phyloP scores from a whole-genome alignment of 2,113 vertebrate genomes.

The Corydoras sp. region DNA sequence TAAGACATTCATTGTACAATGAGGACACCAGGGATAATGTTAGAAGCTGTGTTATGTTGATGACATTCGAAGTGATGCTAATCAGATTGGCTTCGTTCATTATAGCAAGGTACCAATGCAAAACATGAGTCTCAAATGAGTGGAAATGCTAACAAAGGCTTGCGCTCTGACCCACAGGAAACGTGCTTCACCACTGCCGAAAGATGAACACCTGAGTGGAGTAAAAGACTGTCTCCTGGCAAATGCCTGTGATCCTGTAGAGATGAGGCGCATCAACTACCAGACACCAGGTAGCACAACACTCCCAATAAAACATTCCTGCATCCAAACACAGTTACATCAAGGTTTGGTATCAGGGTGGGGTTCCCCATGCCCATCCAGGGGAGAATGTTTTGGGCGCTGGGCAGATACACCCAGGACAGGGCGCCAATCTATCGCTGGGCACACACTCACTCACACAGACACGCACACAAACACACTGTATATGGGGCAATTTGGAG shows the following conservation, averaged over 20 bases:
- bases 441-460: too few species aligned
- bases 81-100: not conserved
- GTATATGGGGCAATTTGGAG: too few species aligned
- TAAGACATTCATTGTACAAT: too few species aligned
- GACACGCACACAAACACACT: too few species aligned
- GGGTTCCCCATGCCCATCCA: too few species aligned
- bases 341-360: too few species aligned
- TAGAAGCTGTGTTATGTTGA: too few species aligned
- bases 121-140: not conserved
- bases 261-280: conserved; percentile 91
- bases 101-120: not conserved
- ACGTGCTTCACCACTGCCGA: conserved; percentile 82
- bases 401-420: too few species aligned
- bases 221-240: conserved; percentile 85
- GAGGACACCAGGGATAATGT: too few species aligned
- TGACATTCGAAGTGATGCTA: not conserved
- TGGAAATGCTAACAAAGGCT: not conserved
- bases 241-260: conserved; percentile 86
- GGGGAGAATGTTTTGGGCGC: too few species aligned
- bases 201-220: conserved; percentile 80
- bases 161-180: conserved; percentile 67
- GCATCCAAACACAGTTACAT: too few species aligned
- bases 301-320: conserved; percentile 16
- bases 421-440: too few species aligned
- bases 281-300: conserved; percentile 86